Conservation (phyloP, 2,888 invertebrate species). For the Vannuccia rotundouncinata region DNA sequence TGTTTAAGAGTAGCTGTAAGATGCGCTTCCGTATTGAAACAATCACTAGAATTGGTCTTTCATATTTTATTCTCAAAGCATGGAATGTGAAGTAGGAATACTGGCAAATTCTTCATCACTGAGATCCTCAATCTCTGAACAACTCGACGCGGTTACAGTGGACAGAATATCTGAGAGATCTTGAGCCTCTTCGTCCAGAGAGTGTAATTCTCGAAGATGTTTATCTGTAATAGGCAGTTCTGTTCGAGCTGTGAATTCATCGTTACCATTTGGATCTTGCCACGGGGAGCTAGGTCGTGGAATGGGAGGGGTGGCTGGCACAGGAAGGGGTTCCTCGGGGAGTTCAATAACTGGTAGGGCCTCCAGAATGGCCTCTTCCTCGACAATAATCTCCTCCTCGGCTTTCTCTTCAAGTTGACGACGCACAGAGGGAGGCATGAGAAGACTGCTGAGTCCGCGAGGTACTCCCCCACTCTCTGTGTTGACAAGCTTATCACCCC, state of each 20-base stretch:
- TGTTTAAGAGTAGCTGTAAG: too few species aligned
- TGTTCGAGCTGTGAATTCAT: conserved; percentile 29
- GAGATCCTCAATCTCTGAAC: not conserved
- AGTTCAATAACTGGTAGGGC: conserved; percentile 2
- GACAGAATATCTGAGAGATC: not conserved
- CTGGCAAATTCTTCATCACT: not conserved
- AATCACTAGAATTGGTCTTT: too few species aligned
- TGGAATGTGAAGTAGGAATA: not conserved
- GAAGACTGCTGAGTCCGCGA: conserved; percentile 35
- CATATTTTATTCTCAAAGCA: not conserved
- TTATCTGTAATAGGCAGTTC: conserved; percentile 32
- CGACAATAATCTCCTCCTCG: not conserved
- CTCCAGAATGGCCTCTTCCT: conserved; percentile 12
- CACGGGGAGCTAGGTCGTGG: not conserved
- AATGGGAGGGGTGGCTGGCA: not conserved
- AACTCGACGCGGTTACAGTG: not conserved
- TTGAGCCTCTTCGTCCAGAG: conserved; percentile 29
- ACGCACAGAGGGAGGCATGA: conserved; percentile 37
- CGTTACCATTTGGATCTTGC: not conserved
- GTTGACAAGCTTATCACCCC: not conserved
- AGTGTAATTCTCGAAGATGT: conserved; percentile 37
- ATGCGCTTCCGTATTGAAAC: too few species aligned
- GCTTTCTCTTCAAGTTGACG: conserved; percentile 31
- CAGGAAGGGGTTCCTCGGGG: not conserved
- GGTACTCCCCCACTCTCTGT: not conserved